Percentiles rank a stretch among this genome's conserved stretches.
These are phyloP conservation scores for Spodoptera picta DNA, from an alignment of 2,888 invertebrate genomes.

Conservation along the genomic window DNA sequence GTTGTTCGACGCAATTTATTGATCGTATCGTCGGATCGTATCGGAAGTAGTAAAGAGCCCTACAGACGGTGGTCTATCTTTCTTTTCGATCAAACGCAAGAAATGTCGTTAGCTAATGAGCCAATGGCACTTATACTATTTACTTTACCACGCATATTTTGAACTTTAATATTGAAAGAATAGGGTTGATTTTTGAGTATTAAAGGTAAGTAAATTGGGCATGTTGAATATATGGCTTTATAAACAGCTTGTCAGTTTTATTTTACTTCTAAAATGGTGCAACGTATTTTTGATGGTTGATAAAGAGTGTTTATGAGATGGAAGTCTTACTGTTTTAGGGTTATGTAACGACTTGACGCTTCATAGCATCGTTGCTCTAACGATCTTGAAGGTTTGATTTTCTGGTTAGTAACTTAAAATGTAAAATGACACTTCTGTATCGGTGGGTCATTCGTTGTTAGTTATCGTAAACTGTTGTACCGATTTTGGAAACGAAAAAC, in stretches of 20 bases:
- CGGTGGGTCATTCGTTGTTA: too few relatives aligned
- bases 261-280: constrained; percentile 58
- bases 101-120: constrained; percentile 65
- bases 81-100: constrained; percentile 60
- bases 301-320: constrained; percentile 55
- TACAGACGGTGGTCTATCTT: constrained; percentile 54
- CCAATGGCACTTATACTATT: constrained; percentile 52
- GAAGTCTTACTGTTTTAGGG: constrained; percentile 43
- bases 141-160: constrained; percentile 15
- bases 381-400: too few relatives aligned
- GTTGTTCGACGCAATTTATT: constrained; percentile 23
- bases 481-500: too few relatives aligned
- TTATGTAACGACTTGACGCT: constrained; percentile 8
- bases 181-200: constrained; percentile 35
- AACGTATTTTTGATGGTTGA: constrained; percentile 55
- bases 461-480: too few relatives aligned
- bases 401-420: neutral
- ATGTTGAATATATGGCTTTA: constrained; percentile 60
- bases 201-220: constrained; percentile 45
- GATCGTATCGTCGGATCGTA: constrained; percentile 50
- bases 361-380: neutral
- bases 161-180: constrained; percentile 18
- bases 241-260: constrained; percentile 61
- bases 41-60: constrained; percentile 56
- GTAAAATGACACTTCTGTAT: neutral